Percentiles rank a stretch among this genome's conserved stretches.
Evolutionary conservation across 2,888 invertebrate species (phyloP).

Genomic region (Gryllus longicercus): DNA sequence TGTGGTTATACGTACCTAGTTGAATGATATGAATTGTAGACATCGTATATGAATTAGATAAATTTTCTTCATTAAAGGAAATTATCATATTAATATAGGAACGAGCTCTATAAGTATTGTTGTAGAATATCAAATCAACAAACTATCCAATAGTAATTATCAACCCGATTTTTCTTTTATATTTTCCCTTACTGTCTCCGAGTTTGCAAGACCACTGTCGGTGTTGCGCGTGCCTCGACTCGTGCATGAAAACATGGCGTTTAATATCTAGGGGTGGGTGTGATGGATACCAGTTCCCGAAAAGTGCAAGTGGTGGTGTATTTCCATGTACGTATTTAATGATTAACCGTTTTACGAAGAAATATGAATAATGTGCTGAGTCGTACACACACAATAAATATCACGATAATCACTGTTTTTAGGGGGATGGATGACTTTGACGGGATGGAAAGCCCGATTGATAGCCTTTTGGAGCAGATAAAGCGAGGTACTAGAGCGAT

Average conservation of each 20-base stretch:
- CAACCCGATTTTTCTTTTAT: too few species aligned
- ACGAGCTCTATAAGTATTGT: too few species aligned
- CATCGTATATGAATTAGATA: too few species aligned
- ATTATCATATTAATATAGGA: too few species aligned
- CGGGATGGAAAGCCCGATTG: constrained; percentile 69
- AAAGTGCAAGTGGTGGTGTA: not conserved
- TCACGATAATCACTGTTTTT: not conserved
- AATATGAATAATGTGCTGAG: not conserved
- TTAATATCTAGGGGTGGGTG: not conserved
- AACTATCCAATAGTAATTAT: too few species aligned
- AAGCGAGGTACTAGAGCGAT: constrained; percentile 74
- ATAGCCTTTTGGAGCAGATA: constrained; percentile 79
- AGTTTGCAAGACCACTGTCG: not conserved
- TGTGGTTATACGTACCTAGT: too few species aligned
- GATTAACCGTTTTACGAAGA: not conserved
- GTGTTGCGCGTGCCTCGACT: constrained; percentile 5
- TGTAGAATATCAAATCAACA: too few species aligned
- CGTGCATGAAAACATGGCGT: not conserved
- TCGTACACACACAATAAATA: not conserved
- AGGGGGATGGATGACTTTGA: constrained; percentile 2
- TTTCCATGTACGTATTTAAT: not conserved
- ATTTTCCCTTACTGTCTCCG: not conserved
- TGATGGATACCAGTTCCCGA: not conserved
- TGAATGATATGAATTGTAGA: too few species aligned
- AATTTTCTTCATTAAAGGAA: too few species aligned